A percentile compares a stretch with the other conserved stretches of the same genome.
Evolutionary conservation across 2,113 vertebrate genomes (phyloP).

Genomic region (Macroglossus sobrinus): DNA sequence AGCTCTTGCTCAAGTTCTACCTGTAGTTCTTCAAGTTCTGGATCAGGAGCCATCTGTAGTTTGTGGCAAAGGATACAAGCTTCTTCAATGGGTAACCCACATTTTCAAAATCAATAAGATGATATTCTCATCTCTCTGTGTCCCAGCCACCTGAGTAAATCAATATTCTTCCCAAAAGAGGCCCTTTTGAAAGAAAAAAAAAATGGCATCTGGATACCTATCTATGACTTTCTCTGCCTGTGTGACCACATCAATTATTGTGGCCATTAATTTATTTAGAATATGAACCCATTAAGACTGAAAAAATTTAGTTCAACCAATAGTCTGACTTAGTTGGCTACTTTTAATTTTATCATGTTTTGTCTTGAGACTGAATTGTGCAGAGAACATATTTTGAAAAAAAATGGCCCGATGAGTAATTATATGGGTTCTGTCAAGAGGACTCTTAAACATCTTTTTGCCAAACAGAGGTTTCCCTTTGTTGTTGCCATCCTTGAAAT

Average conservation of each 20-base stretch:
- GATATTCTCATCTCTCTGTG: neutral
- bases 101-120: neutral
- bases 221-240: neutral
- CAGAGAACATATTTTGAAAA: neutral
- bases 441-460: neutral
- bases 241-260: neutral
- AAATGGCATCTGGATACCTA: neutral
- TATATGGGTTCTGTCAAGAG: neutral
- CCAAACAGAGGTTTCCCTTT: neutral
- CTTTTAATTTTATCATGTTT: conserved; percentile 12
- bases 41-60: no score
- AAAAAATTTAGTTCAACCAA: neutral
- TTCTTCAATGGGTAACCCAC: neutral
- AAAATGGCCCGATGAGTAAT: neutral
- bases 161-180: neutral
- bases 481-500: neutral
- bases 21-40: neutral
- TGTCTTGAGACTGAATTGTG: neutral
- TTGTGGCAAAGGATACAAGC: neutral
- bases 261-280: neutral
- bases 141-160: neutral
- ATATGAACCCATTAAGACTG: neutral
- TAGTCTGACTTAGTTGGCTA: neutral
- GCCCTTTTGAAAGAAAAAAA: neutral
- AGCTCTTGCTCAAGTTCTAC: neutral